Evolutionary conservation across 2,888 invertebrate genomes (phyloP).

Genomic region (Autographa gamma): DNA sequence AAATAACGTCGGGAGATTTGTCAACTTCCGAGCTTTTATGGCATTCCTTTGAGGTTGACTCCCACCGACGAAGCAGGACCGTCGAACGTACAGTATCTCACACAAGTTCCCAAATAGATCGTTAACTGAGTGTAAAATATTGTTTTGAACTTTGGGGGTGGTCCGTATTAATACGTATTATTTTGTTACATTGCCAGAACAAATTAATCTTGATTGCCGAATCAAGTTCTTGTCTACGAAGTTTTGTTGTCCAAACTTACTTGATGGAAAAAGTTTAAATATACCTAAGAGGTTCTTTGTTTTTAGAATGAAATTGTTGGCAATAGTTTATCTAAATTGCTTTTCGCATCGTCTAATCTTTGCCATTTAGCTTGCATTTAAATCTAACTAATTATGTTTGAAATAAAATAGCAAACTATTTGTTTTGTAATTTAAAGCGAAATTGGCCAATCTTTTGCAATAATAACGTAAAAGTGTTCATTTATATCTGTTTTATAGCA

Average conservation of each 20-base stretch:
- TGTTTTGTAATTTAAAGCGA: not conserved
- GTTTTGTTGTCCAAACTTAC: conserved; percentile 57
- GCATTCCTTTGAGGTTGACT: conserved; percentile 82
- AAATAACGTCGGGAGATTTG: conserved; percentile 86
- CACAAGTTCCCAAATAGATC: conserved; percentile 79
- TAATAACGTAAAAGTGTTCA: not conserved
- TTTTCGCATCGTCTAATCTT: conserved; percentile 39
- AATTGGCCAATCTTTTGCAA: not conserved
- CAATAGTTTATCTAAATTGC: conserved; percentile 48
- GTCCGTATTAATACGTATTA: conserved; percentile 66
- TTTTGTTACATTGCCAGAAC: conserved; percentile 54
- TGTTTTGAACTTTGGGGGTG: conserved; percentile 76
- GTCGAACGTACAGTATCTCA: conserved; percentile 63
- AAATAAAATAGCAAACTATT: not conserved
- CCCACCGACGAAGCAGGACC: conserved; percentile 66
- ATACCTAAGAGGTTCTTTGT: conserved; percentile 50
- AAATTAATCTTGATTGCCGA: conserved; percentile 59
- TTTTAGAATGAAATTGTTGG: conserved; percentile 51
- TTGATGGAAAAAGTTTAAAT: conserved; percentile 59
- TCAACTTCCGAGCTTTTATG: conserved; percentile 86
- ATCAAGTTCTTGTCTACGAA: conserved; percentile 60
- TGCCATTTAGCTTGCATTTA: conserved; percentile 36
- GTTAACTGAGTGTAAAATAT: conserved; percentile 83
- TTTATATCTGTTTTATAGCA: not conserved
- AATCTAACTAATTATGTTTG: conserved; percentile 22